A percentile compares a stretch with the other conserved stretches of the same genome.
Evolutionary conservation across 1,140 invertebrate species (phyloP).

Genomic region (Bombus superbus): DNA sequence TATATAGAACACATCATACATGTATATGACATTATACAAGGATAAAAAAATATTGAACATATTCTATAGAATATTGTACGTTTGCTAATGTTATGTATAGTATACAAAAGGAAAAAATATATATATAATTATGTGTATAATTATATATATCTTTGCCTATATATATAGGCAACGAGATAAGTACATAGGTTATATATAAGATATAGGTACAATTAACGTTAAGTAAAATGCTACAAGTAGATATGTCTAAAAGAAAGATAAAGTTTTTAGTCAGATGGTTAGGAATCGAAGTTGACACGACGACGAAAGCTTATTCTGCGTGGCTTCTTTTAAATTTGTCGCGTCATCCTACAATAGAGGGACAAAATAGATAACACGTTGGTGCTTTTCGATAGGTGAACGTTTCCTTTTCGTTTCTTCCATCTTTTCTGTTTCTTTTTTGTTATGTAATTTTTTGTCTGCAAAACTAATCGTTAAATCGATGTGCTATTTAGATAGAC

Average conservation of each 20-base stretch:
- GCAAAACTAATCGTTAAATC: slow-evolving; percentile 48
- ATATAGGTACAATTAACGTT: slow-evolving; percentile 66
- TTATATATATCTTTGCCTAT: slow-evolving; percentile 44
- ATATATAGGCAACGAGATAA: slow-evolving; percentile 15
- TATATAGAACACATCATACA: slow-evolving; percentile 58
- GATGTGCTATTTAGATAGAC: slow-evolving; percentile 53
- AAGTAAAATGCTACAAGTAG: slow-evolving; percentile 56
- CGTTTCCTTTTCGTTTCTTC: slow-evolving; percentile 45
- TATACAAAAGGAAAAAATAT: slow-evolving; percentile 40
- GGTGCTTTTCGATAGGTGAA: slow-evolving; percentile 60
- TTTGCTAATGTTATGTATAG: slow-evolving; percentile 72
- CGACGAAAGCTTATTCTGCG: slow-evolving; percentile 21
- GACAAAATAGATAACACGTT: slow-evolving; percentile 41
- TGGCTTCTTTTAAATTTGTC: slow-evolving; percentile 47
- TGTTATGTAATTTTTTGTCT: background rate
- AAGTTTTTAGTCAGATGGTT: slow-evolving; percentile 53
- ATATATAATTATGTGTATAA: slow-evolving; percentile 51
- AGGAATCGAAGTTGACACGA: slow-evolving; percentile 21
- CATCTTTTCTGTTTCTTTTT: background rate
- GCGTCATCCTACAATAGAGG: slow-evolving; percentile 33
- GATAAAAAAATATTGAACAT: slow-evolving; percentile 57
- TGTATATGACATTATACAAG: slow-evolving; percentile 46
- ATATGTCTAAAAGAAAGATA: slow-evolving; percentile 25
- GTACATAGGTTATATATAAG: slow-evolving; percentile 62
- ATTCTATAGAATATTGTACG: slow-evolving; percentile 72